Conservation (phyloP, 2,113 vertebrate genomes). For the Pygathrix nemaeus region DNA sequence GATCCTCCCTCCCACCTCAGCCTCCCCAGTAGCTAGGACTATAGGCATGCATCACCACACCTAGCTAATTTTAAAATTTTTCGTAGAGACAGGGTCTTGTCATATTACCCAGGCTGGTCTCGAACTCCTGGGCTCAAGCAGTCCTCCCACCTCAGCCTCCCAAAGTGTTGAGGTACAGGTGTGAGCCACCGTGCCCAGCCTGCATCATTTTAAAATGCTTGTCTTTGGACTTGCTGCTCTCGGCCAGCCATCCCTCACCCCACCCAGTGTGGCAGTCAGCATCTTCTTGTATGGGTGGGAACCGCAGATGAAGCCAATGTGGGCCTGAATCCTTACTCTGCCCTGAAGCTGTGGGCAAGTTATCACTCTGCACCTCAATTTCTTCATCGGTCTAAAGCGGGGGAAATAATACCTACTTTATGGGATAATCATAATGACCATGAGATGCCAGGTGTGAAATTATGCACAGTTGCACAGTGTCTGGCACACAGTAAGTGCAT, state of each 20-base stretch:
- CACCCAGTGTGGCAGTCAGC: neutral
- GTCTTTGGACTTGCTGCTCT: neutral
- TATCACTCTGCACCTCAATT: neutral
- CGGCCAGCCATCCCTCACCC: neutral
- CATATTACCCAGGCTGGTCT: too few relatives aligned
- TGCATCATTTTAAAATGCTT: neutral
- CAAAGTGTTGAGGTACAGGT: too few relatives aligned
- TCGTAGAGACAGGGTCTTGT: too few relatives aligned
- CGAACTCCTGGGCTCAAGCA: too few relatives aligned
- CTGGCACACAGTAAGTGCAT: neutral
- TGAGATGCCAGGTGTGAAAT: neutral
- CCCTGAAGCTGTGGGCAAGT: neutral
- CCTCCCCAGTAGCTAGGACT: too few relatives aligned
- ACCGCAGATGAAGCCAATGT: neutral
- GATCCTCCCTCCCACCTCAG: too few relatives aligned
- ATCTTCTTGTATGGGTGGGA: neutral
- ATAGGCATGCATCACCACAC: too few relatives aligned
- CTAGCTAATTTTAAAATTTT: too few relatives aligned
- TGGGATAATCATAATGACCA: neutral
- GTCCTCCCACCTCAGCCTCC: too few relatives aligned
- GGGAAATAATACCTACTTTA: neutral
- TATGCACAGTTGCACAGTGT: neutral
- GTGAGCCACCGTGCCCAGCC: too few relatives aligned
- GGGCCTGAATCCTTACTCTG: neutral
- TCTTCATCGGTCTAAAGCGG: neutral